phyloP scores from a whole-genome alignment of 2,888 invertebrate genomes.

The Phalangium opilio region DNA sequence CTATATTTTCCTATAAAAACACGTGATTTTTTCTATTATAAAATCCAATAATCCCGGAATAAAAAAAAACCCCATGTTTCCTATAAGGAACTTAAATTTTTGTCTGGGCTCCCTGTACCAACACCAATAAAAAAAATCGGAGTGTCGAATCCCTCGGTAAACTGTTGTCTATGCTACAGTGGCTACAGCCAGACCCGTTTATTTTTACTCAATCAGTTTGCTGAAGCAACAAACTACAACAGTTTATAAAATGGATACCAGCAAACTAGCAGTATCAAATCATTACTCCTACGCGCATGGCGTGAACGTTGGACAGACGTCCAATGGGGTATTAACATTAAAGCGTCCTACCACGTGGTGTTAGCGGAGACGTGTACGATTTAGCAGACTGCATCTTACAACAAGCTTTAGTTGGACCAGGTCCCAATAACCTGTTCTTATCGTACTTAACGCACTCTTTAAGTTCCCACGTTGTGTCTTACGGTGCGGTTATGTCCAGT shows the following conservation, averaged over 20 bases:
- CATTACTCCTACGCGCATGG: slow-evolving; percentile 72
- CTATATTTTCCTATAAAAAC: no score
- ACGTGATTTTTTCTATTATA: no score
- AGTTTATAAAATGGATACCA: slow-evolving; percentile 21
- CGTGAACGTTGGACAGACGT: slow-evolving; percentile 87
- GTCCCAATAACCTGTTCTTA: slow-evolving; percentile 75
- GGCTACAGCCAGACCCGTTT: no score
- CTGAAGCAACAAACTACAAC: background rate
- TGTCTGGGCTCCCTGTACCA: no score
- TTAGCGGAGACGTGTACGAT: slow-evolving; percentile 28
- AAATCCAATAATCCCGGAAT: no score
- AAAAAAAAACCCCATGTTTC: no score
- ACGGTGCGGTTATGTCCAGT: slow-evolving; percentile 71
- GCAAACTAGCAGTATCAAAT: slow-evolving; percentile 27
- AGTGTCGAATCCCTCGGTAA: no score
- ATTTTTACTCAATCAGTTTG: background rate
- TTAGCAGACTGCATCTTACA: slow-evolving; percentile 82
- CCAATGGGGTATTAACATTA: slow-evolving; percentile 90
- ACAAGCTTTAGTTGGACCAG: slow-evolving; percentile 82
- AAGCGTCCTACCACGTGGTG: slow-evolving; percentile 43
- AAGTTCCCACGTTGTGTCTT: slow-evolving; percentile 77
- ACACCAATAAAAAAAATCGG: no score
- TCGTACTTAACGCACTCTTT: slow-evolving; percentile 84
- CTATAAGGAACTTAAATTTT: no score
- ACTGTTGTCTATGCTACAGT: no score